phyloP scores from a whole-genome alignment of 2,113 vertebrate genomes.

The Daubentonia madagascariensis region DNA sequence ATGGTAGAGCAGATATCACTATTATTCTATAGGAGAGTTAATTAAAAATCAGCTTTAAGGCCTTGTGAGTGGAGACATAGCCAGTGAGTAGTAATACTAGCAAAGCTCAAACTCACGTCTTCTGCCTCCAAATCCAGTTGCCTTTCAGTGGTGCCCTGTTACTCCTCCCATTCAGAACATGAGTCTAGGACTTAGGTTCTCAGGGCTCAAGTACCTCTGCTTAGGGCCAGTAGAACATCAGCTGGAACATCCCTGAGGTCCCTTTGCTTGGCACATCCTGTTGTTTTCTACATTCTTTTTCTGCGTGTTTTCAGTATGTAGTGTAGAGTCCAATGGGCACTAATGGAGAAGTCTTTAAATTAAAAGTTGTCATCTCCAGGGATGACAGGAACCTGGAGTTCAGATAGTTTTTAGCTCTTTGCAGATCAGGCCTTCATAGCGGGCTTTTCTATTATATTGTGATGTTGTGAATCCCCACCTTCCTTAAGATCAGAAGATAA shows the following conservation, averaged over 20 bases:
- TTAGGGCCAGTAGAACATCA: neutral
- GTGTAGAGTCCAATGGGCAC: neutral
- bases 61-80: neutral
- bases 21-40: neutral
- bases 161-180: neutral
- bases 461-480: neutral
- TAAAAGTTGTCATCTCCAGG: accelerated
- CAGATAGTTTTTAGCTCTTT: neutral
- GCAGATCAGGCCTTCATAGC: neutral
- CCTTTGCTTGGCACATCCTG: too few relatives aligned
- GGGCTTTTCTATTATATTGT: neutral
- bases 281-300: neutral
- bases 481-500: neutral
- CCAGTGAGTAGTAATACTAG: too few relatives aligned
- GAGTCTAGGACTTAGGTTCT: neutral
- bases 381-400: neutral
- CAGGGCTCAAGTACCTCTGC: neutral
- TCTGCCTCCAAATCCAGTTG: too few relatives aligned
- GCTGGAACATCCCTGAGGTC: neutral
- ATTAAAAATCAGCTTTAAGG: neutral
- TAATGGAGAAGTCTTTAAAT: neutral
- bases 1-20: neutral
- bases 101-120: neutral
- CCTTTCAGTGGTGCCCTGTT: neutral
- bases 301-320: neutral